Percentiles rank a stretch among this genome's conserved stretches.
Evolutionary conservation across 2,888 invertebrate genomes (phyloP).

Genomic region (Dorcus parallelipipedus): DNA sequence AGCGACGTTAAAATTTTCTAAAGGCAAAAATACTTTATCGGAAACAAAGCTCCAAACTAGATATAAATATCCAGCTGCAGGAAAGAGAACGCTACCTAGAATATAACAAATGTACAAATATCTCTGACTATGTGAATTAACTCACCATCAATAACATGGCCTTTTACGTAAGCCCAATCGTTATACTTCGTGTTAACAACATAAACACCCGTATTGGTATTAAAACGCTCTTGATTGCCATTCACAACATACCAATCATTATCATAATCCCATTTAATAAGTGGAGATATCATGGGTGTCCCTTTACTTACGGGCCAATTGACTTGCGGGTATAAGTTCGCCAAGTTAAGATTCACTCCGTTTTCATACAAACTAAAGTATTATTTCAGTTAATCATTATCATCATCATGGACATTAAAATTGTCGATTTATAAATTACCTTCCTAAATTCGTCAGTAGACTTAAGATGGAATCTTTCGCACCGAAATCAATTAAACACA

Average conservation of each 20-base stretch:
- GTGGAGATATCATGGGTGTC: conserved; percentile 79
- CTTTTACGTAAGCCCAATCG: conserved; percentile 68
- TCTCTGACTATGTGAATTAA: background rate
- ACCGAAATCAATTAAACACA: too few relatives aligned
- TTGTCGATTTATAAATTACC: background rate
- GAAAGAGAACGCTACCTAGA: conserved; percentile 48
- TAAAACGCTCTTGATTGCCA: background rate
- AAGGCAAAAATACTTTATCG: conserved; percentile 40
- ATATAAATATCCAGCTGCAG: conserved; percentile 59
- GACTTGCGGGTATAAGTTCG: conserved; percentile 72
- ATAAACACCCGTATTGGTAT: conserved; percentile 40
- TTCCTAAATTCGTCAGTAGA: background rate
- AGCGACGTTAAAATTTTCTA: conserved; percentile 51
- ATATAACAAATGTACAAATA: background rate
- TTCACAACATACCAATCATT: conserved; percentile 71
- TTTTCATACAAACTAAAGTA: conserved; percentile 66
- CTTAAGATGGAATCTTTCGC: too few relatives aligned
- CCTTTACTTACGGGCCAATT: conserved; percentile 80
- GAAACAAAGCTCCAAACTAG: conserved; percentile 57
- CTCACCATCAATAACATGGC: conserved; percentile 82
- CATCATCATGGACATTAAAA: background rate
- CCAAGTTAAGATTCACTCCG: conserved; percentile 72
- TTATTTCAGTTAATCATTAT: too few relatives aligned
- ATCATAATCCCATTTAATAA: conserved; percentile 86
- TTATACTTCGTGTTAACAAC: conserved; percentile 61